Evolutionary conservation across 2,113 vertebrate species (phyloP), one percentile per base, ranked within the genome.

Genomic region (Chaetura pelagica): DNA sequence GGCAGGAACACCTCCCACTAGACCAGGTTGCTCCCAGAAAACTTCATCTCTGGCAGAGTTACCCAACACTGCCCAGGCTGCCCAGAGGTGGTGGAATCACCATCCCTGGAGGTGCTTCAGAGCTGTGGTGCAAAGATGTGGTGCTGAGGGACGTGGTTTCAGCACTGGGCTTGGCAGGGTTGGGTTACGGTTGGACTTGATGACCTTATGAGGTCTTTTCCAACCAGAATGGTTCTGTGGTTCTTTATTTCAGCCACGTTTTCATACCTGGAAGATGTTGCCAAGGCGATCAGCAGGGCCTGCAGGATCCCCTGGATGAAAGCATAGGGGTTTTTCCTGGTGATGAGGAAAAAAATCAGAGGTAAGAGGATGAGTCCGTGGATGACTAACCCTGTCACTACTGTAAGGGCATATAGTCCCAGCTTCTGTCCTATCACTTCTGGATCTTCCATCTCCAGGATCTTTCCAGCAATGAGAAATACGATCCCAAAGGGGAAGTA

Each of bases 401-500:
- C 99, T 0, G 99, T 99, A 35, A 99, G n/a, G 49, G 97, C 96
- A 5, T 99, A 99, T 62, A 99, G 98, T 57, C 99, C 99, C 96
- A 99, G 95, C 92, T 98, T 99, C 97, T 96, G 98, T 5, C 98
- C 98, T 48, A 98, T 96, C 3, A 98, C 97, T 0, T 93, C 97
- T 1, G 98, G 99, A 44, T 99, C 98, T 59, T 98, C 98, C 98
- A 99, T 99, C 95, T 99, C 99, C 97, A 99, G 84, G 93, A 99
- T 99, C 97, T 99, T 99, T 5, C 98, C 99, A 9, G 99, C 98
- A 15, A 99, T 98, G 82, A 99, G 98, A 92, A 99, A 99, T 63
- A 99, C 97, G 52, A 99, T 99, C 32, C 99, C 99, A 11, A 99
- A 99, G 11, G 99, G 99, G 76, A 99, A 99, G 92, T 99, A 99